Conservation (phyloP, 2,113 vertebrate species). For the Prietella phreatophila region DNA sequence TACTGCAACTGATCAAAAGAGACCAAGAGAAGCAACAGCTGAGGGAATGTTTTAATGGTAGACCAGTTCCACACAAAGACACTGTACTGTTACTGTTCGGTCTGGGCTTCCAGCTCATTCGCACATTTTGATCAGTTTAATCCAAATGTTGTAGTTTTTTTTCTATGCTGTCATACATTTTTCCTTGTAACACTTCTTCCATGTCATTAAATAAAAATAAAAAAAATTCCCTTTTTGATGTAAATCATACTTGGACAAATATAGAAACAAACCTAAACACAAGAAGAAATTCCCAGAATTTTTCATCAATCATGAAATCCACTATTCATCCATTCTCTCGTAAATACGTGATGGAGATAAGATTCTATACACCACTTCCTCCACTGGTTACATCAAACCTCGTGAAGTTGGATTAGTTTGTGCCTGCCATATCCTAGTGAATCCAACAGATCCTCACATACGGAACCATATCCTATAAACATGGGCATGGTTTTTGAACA, state of each 20-base stretch:
- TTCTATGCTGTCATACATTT: not conserved
- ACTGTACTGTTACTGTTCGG: conserved; percentile 65
- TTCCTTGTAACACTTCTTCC: conserved; percentile 71
- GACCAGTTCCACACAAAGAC: conserved; percentile 74
- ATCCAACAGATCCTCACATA: not conserved
- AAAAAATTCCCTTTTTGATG: not conserved
- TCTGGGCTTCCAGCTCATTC: conserved; percentile 29
- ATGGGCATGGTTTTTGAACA: not conserved
- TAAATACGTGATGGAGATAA: conserved; percentile 68
- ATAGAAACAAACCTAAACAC: conserved; percentile 70
- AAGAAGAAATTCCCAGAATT: conserved; percentile 48
- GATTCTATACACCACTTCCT: conserved; percentile 63
- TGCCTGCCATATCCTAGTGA: not conserved
- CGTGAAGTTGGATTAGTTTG: not conserved
- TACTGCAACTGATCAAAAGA: not conserved
- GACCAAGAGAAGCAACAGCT: conserved; percentile 52
- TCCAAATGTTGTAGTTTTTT: not conserved
- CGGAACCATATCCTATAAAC: not conserved
- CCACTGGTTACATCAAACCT: not conserved
- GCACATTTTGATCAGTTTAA: not conserved
- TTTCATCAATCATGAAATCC: conserved; percentile 58
- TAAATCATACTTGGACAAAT: conserved; percentile 54
- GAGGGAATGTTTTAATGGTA: conserved; percentile 82
- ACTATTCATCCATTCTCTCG: conserved; percentile 56
- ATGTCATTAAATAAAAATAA: conserved; percentile 76